A percentile compares a stretch with the other conserved stretches of the same genome.
Conservation (phyloP, 1,140 invertebrate genomes). For the Neuroterus valhalla region DNA sequence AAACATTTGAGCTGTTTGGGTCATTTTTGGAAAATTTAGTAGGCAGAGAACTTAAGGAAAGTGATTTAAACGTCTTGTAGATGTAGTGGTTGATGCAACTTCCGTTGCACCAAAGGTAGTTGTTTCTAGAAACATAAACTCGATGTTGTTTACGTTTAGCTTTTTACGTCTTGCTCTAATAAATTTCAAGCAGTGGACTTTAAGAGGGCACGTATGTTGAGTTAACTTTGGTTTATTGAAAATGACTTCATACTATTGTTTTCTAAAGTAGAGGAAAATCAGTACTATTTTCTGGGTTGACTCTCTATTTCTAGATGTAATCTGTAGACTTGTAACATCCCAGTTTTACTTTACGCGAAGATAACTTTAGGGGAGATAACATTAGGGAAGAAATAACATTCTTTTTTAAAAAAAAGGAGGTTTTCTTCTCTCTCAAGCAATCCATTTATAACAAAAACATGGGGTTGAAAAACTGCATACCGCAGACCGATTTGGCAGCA, state of each 20-base stretch:
- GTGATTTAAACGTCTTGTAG: neutral
- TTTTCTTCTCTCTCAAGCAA: no score
- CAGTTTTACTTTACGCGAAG: no score
- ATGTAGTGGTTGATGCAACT: neutral
- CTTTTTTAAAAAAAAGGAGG: no score
- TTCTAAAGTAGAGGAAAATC: no score
- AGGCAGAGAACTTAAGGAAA: neutral
- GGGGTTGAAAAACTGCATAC: neutral
- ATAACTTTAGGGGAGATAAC: no score
- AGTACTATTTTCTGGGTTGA: no score
- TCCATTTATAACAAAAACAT: neutral
- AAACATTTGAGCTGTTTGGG: neutral
- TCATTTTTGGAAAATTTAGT: neutral
- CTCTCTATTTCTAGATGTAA: no score
- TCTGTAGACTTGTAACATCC: no score
- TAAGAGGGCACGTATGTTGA: neutral
- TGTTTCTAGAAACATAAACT: slow-evolving; percentile 27
- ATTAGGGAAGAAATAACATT: no score
- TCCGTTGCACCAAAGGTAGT: neutral
- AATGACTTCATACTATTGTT: neutral
- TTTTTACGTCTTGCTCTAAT: slow-evolving; percentile 11
- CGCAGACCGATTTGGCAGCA: neutral
- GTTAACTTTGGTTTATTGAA: neutral
- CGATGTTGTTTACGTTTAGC: slow-evolving; percentile 18
- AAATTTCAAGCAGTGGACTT: slow-evolving; percentile 12